Base-by-base conservation (phyloP, 2,888 invertebrate species). In the Aspidiotus rigidus region DNA sequence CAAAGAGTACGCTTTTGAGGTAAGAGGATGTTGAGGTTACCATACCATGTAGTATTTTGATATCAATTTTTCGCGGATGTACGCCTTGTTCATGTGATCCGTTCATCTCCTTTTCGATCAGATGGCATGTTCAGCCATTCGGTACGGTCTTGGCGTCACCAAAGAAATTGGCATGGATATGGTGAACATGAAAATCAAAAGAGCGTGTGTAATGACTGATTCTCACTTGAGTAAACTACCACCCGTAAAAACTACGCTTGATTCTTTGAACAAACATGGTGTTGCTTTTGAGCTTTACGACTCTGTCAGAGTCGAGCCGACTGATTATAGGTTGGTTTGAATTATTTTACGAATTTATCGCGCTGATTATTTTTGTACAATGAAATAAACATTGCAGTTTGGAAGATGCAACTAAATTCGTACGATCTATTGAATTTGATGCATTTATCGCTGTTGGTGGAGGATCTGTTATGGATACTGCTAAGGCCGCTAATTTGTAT, bases 391-490 rank as follows among this genome's bases (percentile, higher is more conserved):
- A 11, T 60, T 60, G 16, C 72, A 88, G 88, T 77, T 81, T 89
- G 71, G 82, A 84, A 81, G 81, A 84, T 41, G 92, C 93, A 0
- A 87, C 88, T 41, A 81, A 86, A 39, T 93, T 89, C 77, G 89
- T 88, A 0, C 86, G 86, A 75, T 78, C 79, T 15, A 83, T 85
- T 53, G 79, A 85, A 15, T 95, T 89, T 77, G 94, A 95, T 77
- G 86, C 89, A 60, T 94, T 86, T 75, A 83, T 95, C 44, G 93
- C 93, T 0, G 88, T 95, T 8, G 94, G 93, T 0, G 95, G 95
- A 1, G 94, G 95, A 0, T 93, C 93, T 0, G 88, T 88, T 0
- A 93, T 95, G 77, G 95, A 95, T 77, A 95, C 94, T 0, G 89
- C 90, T 75, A 95, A 95, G 79, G 93, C 87, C 1, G 92, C 93